Base-by-base conservation (phyloP, 2,888 invertebrate species). In the Metalampra italica region DNA sequence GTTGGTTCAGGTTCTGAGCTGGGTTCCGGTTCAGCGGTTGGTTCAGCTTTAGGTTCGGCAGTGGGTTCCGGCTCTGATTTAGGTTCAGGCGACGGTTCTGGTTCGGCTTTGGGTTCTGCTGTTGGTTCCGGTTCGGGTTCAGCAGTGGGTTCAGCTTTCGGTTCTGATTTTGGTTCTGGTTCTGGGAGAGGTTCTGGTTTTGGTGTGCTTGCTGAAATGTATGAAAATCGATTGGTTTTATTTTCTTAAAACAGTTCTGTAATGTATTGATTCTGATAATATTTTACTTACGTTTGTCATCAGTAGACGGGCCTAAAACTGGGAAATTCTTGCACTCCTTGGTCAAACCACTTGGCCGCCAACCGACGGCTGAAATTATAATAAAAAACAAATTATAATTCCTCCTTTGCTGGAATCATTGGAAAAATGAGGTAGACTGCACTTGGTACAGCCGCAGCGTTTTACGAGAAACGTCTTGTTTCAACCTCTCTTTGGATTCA, bases 311-410 rank as follows among this genome's bases (percentile, higher is more conserved):
- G 34, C 86, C 86, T 1, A 90, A 43, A 0, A 93, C 89, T 0
- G 97, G 97, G 75, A 96, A 96, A 63, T 95, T 94, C 66, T 94
- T 94, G 72, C 97, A 97, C 46, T 92, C 90, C 14, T 94, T 92
- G 0, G 94, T 95, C 48, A 96, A 68, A 9, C 91, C 91, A 38
- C 89, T 91, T 0, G 98, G 97, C 48, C 98, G 91, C 98, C 98
- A 98, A n/a, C 98, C 98, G 7, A 98, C 62, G 7, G 94, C 97
- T 77, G 79, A 63, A 88, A 68, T n/a, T 22, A 22, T 22, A 5
- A 22, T 22, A 22, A 22, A 22, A 22, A 22, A 22, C 5, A 22
- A 3, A 22, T 22, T n/a, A n/a, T n/a, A n/a, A n/a, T n/a, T n/a
- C n/a, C n/a, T n/a, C n/a, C n/a, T n/a, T n/a, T n/a, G n/a, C n/a